Conservation (phyloP, 1,140 invertebrate species). For the Caenorhabditis tropicalis region DNA sequence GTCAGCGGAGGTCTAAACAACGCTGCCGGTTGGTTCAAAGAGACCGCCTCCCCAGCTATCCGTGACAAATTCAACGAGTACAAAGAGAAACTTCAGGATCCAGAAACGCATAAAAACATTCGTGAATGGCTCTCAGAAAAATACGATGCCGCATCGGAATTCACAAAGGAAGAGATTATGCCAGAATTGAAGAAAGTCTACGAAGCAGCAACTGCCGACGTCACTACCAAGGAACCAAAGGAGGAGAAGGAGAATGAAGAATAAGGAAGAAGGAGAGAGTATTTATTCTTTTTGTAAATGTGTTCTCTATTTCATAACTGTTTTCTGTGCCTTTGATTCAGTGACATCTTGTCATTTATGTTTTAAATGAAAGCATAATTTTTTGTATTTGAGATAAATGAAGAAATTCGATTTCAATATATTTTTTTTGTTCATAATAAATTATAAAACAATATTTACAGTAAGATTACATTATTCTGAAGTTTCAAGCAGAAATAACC, state of each 20-base stretch:
- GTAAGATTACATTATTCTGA: too few species aligned
- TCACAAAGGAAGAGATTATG: conserved; percentile 55
- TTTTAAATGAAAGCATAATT: too few species aligned
- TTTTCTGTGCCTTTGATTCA: too few species aligned
- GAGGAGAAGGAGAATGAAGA: background rate
- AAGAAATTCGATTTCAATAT: too few species aligned
- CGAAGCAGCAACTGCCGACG: conserved; percentile 53
- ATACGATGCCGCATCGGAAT: conserved; percentile 49
- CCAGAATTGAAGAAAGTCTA: conserved; percentile 60
- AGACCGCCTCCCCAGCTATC: conserved; percentile 49
- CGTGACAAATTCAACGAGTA: conserved; percentile 58
- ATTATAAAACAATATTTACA: too few species aligned
- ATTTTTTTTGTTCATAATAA: too few species aligned
- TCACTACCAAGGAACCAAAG: background rate
- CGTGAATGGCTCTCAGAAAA: conserved; percentile 53
- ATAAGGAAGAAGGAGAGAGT: too few species aligned
- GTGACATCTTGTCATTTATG: too few species aligned
- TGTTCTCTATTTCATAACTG: too few species aligned
- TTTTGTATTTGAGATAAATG: too few species aligned
- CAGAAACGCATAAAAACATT: conserved; percentile 54
- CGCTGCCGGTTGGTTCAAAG: conserved; percentile 52
- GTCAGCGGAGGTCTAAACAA: conserved; percentile 30
- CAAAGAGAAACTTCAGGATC: conserved; percentile 58
- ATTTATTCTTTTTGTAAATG: too few species aligned
- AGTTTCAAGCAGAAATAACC: too few species aligned